Base-by-base conservation (phyloP, 2,888 invertebrate species). In the Acanthosepion pharaonis region DNA sequence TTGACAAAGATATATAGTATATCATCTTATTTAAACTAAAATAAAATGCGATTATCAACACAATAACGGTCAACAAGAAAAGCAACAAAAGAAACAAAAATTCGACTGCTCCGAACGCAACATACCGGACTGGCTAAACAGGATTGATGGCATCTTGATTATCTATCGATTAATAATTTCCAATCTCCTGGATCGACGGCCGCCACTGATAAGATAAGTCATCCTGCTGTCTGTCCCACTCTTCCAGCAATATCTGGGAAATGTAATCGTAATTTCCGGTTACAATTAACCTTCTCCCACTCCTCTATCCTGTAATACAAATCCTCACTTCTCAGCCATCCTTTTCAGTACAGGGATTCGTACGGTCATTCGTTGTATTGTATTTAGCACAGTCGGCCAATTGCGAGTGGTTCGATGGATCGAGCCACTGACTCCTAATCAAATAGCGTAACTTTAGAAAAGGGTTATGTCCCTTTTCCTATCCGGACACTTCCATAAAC, bases 131-230 rank as follows among this genome's bases (percentile, higher is more conserved):
- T n/a, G n/a, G n/a, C n/a, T 78, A 78, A 78, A 78, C 33, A n/a
- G n/a, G 78, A 78, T 78, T 78, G 78, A 78, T 33, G n/a, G n/a
- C 78, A n/a, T 78, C 78, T n/a, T 78, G 78, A 78, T 78, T 78
- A 33, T 78, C n/a, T 78, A 78, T 78, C 78, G 78, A 78, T 78
- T 78, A 78, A 78, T 78, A 78, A 78, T 78, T 78, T 78, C 78
- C 78, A 33, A 78, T 78, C n/a, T 78, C n/a, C 78, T 78, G n/a
- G 78, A 78, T 78, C 78, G 78, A 78, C 78, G 15, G 33, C 78
- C n/a, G n/a, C n/a, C n/a, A n/a, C 78, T n/a, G 78, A 78, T 78
- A 78, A 78, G 78, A 78, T 78, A 78, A n/a, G 78, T 78, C 78
- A 78, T 78, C 78, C n/a, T 78, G 78, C n/a, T 33, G n/a, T 78